A percentile compares a stretch with the other conserved stretches of the same genome.
These are phyloP conservation scores for Corythaixoides concolor DNA, from an alignment of 2,113 vertebrate genomes.

Conservation along the genomic window DNA sequence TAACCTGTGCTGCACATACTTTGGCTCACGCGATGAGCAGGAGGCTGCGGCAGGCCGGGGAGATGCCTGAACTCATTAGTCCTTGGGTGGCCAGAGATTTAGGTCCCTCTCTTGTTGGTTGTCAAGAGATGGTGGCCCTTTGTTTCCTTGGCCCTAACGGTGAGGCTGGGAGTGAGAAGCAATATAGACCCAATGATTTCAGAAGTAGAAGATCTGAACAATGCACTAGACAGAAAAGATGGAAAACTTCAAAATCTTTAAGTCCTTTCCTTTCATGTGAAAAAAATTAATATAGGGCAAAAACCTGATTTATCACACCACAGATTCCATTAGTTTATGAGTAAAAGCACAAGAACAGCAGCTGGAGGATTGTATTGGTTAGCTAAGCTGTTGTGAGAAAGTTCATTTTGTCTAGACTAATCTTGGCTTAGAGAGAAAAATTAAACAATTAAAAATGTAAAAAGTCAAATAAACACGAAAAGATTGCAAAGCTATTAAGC, in stretches of 20 bases:
- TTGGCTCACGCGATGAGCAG: fast-evolving
- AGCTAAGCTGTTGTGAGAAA: neutral
- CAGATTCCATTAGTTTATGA: neutral
- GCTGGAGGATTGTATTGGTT: neutral
- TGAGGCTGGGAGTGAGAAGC: neutral
- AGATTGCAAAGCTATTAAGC: neutral
- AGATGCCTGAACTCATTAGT: fast-evolving
- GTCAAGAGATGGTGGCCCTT: neutral
- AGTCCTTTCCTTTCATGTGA: neutral
- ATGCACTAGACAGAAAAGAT: neutral
- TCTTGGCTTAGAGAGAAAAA: neutral
- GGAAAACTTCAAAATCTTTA: neutral
- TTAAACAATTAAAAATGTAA: neutral
- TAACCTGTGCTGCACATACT: fast-evolving
- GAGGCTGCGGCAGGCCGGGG: neutral
- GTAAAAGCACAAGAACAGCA: neutral
- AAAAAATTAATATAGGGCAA: neutral
- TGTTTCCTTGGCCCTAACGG: neutral
- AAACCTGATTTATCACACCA: neutral
- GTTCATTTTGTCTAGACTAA: neutral
- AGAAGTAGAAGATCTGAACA: neutral
- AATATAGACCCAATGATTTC: fast-evolving
- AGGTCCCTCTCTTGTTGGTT: too few relatives aligned
- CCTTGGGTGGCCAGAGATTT: neutral
- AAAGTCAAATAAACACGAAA: neutral